Percentiles rank a stretch among this genome's conserved stretches.
phyloP scores from a whole-genome alignment of 2,113 vertebrate species.

The Pteropus alecto region DNA sequence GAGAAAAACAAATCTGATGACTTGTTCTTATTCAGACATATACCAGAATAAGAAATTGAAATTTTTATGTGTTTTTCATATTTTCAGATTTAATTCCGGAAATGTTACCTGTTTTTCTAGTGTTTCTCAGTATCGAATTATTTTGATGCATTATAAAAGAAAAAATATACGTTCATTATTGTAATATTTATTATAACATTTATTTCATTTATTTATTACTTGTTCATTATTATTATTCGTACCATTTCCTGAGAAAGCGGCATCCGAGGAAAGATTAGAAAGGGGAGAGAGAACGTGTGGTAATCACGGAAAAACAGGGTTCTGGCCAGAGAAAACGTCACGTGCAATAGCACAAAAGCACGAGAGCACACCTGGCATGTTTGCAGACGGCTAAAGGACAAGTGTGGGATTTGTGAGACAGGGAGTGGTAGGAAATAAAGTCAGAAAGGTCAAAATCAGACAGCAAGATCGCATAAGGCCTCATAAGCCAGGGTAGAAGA shows the following conservation, averaged over 20 bases:
- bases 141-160: neutral
- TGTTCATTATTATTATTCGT: neutral
- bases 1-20: slow-evolving; percentile 41
- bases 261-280: neutral
- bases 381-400: neutral
- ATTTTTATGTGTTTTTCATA: slow-evolving; percentile 15
- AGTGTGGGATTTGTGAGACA: neutral
- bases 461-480: neutral
- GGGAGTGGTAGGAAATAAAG: neutral
- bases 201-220: neutral
- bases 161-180: slow-evolving; percentile 59
- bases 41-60: neutral
- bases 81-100: slow-evolving; percentile 32
- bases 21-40: neutral
- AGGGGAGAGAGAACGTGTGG: neutral
- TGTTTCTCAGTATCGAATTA: slow-evolving; percentile 2
- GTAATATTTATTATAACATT: neutral
- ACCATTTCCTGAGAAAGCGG: neutral
- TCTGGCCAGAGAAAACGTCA: neutral
- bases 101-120: neutral
- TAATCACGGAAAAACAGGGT: neutral
- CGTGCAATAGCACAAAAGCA: neutral
- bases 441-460: neutral
- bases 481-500: neutral
- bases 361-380: neutral